Conservation (phyloP, 2,797 vertebrate genomes). For the Characodon lateralis region DNA sequence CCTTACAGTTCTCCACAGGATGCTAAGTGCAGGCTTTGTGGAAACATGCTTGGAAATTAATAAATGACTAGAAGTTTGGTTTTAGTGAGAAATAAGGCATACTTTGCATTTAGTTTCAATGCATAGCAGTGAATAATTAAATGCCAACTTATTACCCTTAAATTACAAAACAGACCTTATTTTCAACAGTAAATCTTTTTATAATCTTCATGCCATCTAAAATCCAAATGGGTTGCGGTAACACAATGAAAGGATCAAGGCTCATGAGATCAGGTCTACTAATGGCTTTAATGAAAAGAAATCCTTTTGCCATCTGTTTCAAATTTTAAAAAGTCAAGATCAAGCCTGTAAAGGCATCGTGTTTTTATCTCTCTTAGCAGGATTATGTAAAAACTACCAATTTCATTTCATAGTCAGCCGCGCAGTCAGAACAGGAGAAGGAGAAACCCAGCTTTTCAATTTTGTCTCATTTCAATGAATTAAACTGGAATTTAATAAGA, state of each 20-base stretch:
- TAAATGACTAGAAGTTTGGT: neutral
- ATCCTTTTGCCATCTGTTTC: neutral
- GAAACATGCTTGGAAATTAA: neutral
- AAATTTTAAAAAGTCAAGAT: neutral
- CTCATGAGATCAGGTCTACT: slow-evolving; percentile 1
- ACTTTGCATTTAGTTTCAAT: neutral
- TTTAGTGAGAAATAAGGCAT: neutral
- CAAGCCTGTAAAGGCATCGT: neutral
- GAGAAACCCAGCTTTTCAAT: neutral
- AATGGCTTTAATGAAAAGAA: neutral
- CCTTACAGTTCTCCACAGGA: neutral
- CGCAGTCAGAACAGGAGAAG: neutral
- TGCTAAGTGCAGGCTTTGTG: neutral
- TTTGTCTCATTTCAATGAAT: neutral
- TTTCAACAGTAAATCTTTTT: neutral
- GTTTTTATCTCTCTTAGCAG: neutral
- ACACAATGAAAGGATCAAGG: neutral
- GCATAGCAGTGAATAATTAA: neutral
- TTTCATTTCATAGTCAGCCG: neutral
- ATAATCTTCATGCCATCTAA: neutral
- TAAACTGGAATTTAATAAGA: neutral
- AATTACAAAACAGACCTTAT: neutral
- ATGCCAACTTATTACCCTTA: neutral
- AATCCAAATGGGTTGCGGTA: neutral
- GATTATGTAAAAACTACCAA: slow-evolving; percentile 1